Conservation (phyloP, 2,113 vertebrate genomes). For the Pongo pygmaeus region DNA sequence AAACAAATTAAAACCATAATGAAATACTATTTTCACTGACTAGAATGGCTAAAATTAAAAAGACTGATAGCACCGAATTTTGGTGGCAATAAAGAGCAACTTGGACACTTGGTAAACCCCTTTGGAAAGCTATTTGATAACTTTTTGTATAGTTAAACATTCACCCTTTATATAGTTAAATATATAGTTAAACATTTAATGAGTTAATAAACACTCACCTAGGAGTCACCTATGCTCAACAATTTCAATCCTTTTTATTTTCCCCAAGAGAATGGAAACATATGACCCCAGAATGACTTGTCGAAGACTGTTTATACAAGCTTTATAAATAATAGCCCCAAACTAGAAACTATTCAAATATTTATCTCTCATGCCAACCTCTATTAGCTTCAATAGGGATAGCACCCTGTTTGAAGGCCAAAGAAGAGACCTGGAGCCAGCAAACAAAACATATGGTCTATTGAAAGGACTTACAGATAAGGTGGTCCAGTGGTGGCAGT, state of each 20-base stretch:
- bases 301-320: background rate
- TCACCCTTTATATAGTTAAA: background rate
- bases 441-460: too few species aligned
- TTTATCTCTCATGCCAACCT: too few species aligned
- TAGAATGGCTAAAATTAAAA: background rate
- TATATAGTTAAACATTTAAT: background rate
- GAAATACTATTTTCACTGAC: background rate
- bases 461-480: too few species aligned
- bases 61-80: background rate
- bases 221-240: background rate
- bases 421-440: too few species aligned
- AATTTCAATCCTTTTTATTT: background rate
- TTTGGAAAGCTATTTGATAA: background rate
- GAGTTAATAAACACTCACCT: background rate
- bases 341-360: background rate
- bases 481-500: too few species aligned
- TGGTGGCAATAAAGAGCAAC: background rate
- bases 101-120: background rate
- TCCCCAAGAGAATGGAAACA: background rate
- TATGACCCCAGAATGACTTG: background rate
- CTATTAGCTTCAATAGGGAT: too few species aligned
- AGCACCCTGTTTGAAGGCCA: too few species aligned
- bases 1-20: background rate
- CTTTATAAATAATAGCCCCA: background rate
- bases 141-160: background rate